phyloP scores from a whole-genome alignment of 2,888 invertebrate genomes.

The Cinara cedri region DNA sequence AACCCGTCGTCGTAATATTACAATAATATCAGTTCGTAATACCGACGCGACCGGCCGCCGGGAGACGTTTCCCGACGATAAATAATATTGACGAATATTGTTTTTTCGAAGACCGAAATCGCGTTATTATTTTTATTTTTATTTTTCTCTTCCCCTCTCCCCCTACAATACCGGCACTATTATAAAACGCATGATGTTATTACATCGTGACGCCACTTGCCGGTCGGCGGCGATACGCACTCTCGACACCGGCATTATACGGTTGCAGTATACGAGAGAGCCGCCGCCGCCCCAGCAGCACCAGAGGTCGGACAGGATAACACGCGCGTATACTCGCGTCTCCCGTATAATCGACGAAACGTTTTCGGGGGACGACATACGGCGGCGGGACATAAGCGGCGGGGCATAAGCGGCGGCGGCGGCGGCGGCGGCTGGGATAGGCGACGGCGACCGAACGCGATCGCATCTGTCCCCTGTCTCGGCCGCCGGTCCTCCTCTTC shows the following conservation, averaged over 20 bases:
- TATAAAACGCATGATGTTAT: too few relatives aligned
- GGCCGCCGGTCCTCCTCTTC: neutral
- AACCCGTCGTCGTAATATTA: conserved; percentile 12
- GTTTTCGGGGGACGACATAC: conserved; percentile 42
- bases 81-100: conserved; percentile 21
- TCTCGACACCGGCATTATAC: conserved; percentile 20
- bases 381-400: too few relatives aligned
- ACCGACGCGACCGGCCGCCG: neutral
- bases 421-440: neutral
- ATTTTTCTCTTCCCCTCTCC: neutral
- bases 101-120: neutral
- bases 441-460: conserved; percentile 35
- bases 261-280: too few relatives aligned
- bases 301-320: conserved; percentile 41
- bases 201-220: neutral
- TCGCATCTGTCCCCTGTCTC: conserved; percentile 46
- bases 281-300: too few relatives aligned
- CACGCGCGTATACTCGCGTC: neutral
- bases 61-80: conserved; percentile 1
- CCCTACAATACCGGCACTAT: too few relatives aligned
- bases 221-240: conserved; percentile 2
- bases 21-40: conserved; percentile 12
- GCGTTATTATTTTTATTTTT: neutral
- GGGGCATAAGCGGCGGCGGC: neutral
- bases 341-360: conserved; percentile 39